Conservation (phyloP, 1,140 invertebrate species). For the Eupristina koningsbergeri region DNA sequence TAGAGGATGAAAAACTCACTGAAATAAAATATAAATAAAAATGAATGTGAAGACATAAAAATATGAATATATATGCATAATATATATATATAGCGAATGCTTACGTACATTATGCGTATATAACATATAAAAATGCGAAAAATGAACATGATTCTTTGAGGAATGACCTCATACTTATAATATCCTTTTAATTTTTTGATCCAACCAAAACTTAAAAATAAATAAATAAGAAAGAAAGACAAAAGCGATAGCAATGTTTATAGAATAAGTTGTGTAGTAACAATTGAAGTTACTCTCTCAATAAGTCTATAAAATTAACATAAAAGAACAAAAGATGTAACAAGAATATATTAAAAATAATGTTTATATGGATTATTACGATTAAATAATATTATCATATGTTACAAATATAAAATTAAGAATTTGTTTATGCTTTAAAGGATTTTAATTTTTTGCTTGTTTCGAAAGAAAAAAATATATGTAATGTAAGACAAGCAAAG, state of each 20-base stretch:
- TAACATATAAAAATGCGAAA: slow-evolving; percentile 50
- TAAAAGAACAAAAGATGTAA: slow-evolving; percentile 54
- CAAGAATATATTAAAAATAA: slow-evolving; percentile 67
- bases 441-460: slow-evolving; percentile 69
- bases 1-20: slow-evolving; percentile 43
- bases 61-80: slow-evolving; percentile 61
- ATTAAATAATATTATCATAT: slow-evolving; percentile 64
- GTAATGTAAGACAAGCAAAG: slow-evolving; percentile 47
- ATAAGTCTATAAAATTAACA: slow-evolving; percentile 12
- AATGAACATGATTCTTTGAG: not conserved
- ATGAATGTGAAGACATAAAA: slow-evolving; percentile 42
- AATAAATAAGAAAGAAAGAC: not conserved
- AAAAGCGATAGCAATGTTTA: not conserved
- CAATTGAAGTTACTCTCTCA: slow-evolving; percentile 3
- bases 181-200: not conserved
- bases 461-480: slow-evolving; percentile 53
- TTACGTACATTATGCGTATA: slow-evolving; percentile 67
- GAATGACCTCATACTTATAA: slow-evolving; percentile 9
- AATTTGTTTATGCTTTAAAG: slow-evolving; percentile 71
- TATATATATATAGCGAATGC: slow-evolving; percentile 59
- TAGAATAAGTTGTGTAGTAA: not conserved
- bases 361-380: slow-evolving; percentile 71
- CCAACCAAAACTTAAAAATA: slow-evolving; percentile 6
- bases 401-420: slow-evolving; percentile 67
- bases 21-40: slow-evolving; percentile 41